These are phyloP conservation scores for Drosophila paramelanica DNA, from an alignment of 2,888 invertebrate species.

Conservation along the genomic window DNA sequence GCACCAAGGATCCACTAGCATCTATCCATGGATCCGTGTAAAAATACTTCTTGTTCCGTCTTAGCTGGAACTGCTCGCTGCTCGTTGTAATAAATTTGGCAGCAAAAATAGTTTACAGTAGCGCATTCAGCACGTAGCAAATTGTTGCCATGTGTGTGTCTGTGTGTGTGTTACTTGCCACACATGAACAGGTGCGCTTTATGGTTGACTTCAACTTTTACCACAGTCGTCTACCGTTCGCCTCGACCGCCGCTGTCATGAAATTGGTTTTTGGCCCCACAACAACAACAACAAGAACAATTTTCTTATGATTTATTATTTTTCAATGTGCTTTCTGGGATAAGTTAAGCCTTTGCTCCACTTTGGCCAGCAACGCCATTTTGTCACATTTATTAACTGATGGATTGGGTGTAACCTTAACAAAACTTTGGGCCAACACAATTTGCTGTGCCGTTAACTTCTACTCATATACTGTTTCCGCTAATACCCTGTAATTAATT, in stretches of 20 bases:
- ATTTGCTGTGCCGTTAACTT: constrained; percentile 17
- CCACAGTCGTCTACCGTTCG: constrained; percentile 21
- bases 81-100: constrained; percentile 56
- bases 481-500: constrained; percentile 25
- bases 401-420: constrained; percentile 61
- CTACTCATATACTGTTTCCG: neutral
- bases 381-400: constrained; percentile 78
- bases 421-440: constrained; percentile 31
- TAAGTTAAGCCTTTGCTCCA: constrained; percentile 45
- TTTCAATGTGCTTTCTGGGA: constrained; percentile 65
- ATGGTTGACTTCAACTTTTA: constrained; percentile 73
- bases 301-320: constrained; percentile 71
- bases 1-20: constrained; percentile 1
- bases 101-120: constrained; percentile 72
- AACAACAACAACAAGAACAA: constrained; percentile 26
- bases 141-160: constrained; percentile 57
- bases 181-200: constrained; percentile 70
- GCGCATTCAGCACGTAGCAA: constrained; percentile 72
- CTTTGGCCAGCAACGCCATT: constrained; percentile 39
- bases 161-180: constrained; percentile 24
- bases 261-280: constrained; percentile 58
- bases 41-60: constrained; percentile 30
- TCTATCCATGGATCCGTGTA: constrained; percentile 9
- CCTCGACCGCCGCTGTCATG: constrained; percentile 43
- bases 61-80: constrained; percentile 24